Percentiles rank a stretch among this genome's conserved stretches.
phyloP scores from a whole-genome alignment of 1,140 invertebrate genomes.

The Aricia agestis region DNA sequence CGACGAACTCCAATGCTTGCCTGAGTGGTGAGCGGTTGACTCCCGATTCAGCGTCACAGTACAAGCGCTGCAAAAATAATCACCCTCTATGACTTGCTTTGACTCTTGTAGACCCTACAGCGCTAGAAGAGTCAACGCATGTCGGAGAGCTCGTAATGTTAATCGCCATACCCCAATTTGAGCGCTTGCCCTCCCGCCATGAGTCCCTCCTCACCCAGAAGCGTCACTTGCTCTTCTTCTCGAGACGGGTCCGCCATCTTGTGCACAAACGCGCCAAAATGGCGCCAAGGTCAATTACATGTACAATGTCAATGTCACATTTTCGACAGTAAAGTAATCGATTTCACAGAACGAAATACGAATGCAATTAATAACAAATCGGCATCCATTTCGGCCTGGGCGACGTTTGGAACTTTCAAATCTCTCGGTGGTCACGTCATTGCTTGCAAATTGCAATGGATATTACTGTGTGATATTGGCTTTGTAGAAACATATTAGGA shows the following conservation, averaged over 20 bases:
- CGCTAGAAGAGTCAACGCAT: slow-evolving; percentile 45
- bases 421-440: slow-evolving; percentile 8
- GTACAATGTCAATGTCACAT: slow-evolving; percentile 56
- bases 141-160: slow-evolving; percentile 51
- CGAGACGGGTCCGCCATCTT: slow-evolving; percentile 95
- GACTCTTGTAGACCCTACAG: slow-evolving; percentile 39
- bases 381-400: slow-evolving; percentile 6
- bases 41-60: slow-evolving; percentile 81
- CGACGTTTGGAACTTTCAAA: slow-evolving; percentile 19
- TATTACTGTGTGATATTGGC: slow-evolving; percentile 35
- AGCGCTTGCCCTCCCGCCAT: slow-evolving; percentile 94
- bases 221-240: slow-evolving; percentile 94
- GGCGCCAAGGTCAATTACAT: slow-evolving; percentile 60
- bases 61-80: slow-evolving; percentile 85
- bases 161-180: slow-evolving; percentile 85
- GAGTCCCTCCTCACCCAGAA: slow-evolving; percentile 95
- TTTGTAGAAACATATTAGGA: slow-evolving; percentile 25
- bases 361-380: slow-evolving; percentile 12
- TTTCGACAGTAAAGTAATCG: slow-evolving; percentile 20
- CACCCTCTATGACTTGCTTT: slow-evolving; percentile 65
- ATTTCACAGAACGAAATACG: slow-evolving; percentile 10
- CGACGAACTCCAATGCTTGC: slow-evolving; percentile 81
- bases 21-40: slow-evolving; percentile 85
- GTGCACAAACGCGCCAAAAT: slow-evolving; percentile 68
- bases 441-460: slow-evolving; percentile 2